Evolutionary conservation across 2,888 invertebrate genomes (phyloP), one percentile per base, ranked within the genome.

Genomic region (Catocala nupta): DNA sequence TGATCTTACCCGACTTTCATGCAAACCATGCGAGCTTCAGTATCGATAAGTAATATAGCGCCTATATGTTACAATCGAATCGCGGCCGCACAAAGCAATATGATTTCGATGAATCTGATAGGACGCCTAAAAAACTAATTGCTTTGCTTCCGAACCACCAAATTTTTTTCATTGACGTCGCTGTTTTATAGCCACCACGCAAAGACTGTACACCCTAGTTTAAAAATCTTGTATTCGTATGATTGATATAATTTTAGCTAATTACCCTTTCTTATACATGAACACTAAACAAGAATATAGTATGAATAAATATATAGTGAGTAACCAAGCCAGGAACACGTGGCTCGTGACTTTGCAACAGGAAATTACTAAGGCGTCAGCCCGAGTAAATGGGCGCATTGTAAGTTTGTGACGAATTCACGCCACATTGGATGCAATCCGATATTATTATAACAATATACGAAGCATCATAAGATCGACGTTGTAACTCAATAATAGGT

Each of bases 351-450:
- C 34, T 49, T 43, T 63, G 50, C 54, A 58, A 75, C 89, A 88
- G 90, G 88, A 90, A 90, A 89, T 87, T 76, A 80, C 78, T 75
- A 59, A 82, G 72, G 78, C 82, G 73, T 85, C 83, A 72, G 69
- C 65, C 49, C 71, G 70, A 73, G 62, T 70, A 74, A 77, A 76
- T 70, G 66, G 60, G 60, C 59, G 59, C 71, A 75, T 78, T 72
- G 71, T 78, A 58, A 66, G 65, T 70, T 66, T 70, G 72, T 74
- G 75, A 74, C 70, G 60, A 71, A 76, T 73, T 74, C 59, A 67
- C 65, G 53, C 71, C 67, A 64, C 62, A 74, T 76, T 70, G 39
- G 56, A 68, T 69, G 68, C 73, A 69, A 71, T 50, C 59, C 55
- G 64, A 78, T 73, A 81, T 69, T 60, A 57, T 49, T 12, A 45